Percentiles rank a stretch among this genome's conserved stretches.
Conservation (phyloP, 2,113 vertebrate species). For the Tenebrosternarchus preto region DNA sequence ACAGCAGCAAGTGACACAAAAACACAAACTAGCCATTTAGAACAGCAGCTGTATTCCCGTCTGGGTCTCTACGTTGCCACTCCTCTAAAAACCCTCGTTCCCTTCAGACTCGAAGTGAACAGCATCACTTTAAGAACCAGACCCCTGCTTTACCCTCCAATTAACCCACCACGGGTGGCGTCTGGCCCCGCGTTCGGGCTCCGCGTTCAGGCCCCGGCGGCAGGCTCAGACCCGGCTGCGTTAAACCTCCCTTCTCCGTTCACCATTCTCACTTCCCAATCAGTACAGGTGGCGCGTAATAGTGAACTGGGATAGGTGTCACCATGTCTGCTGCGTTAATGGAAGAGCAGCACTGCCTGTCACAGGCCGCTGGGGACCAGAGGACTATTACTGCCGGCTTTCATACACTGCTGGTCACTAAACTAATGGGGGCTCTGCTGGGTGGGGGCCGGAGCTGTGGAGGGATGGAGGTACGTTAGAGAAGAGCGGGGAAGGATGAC, state of each 20-base stretch:
- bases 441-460: constrained; percentile 57
- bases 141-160: constrained; percentile 37
- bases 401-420: constrained; percentile 79
- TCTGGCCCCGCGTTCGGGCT: constrained; percentile 20
- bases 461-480: constrained; percentile 53
- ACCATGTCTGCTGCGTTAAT: constrained; percentile 91
- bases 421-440: constrained; percentile 74
- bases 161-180: constrained; percentile 47
- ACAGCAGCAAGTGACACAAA: not conserved
- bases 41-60: no score
- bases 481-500: constrained; percentile 30
- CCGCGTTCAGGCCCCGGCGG: no score
- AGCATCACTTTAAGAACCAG: constrained; percentile 33
- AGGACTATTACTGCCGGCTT: constrained; percentile 56
- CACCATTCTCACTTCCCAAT: constrained; percentile 87
- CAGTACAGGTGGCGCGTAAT: constrained; percentile 88
- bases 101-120: no score
- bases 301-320: constrained; percentile 87
- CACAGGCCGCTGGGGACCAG: constrained; percentile 68
- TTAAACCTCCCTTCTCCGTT: constrained; percentile 55
- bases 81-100: no score
- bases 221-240: constrained; percentile 31
- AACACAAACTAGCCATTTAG: no score
- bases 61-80: not conserved
- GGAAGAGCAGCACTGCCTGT: constrained; percentile 79